Evolutionary conservation across 2,113 vertebrate species (phyloP).

Genomic region (Platichthys stellatus): DNA sequence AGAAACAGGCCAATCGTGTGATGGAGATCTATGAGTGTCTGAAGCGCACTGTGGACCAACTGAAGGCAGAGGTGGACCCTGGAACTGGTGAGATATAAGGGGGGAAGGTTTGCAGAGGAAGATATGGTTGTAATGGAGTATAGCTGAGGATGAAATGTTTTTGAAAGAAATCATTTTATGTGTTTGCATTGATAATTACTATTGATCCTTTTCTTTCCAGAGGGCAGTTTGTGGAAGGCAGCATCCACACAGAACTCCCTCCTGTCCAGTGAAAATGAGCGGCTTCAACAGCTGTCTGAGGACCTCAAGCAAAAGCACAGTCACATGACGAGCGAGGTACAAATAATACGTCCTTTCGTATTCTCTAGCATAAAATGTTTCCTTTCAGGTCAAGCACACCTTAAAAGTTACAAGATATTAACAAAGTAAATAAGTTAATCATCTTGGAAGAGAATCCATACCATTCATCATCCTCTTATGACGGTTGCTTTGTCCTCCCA

Average conservation of each 20-base stretch:
- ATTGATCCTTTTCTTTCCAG: constrained; percentile 66
- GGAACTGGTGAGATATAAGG: constrained; percentile 68
- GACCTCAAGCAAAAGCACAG: constrained; percentile 91
- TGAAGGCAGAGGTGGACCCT: constrained; percentile 74
- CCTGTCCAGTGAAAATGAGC: constrained; percentile 87
- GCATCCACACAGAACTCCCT: constrained; percentile 88
- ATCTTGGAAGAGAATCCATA: background rate
- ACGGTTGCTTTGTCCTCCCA: background rate
- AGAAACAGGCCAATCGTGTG: constrained; percentile 87
- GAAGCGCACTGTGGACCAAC: constrained; percentile 79
- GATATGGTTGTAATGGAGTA: background rate
- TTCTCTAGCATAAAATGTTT: background rate
- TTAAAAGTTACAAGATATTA: background rate
- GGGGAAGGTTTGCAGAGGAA: background rate
- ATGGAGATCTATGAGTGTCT: constrained; percentile 89
- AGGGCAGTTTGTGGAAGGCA: constrained; percentile 83
- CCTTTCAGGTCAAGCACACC: background rate
- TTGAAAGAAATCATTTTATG: background rate
- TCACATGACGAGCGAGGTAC: constrained; percentile 93
- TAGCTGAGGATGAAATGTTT: background rate
- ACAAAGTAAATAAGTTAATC: background rate
- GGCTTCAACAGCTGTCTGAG: constrained; percentile 89
- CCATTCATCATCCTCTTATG: too few relatives aligned
- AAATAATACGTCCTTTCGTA: background rate
- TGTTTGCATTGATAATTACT: background rate